These are phyloP conservation scores for Syngnathus scovelli DNA, from an alignment of 2,113 vertebrate genomes.

Conservation along the genomic window DNA sequence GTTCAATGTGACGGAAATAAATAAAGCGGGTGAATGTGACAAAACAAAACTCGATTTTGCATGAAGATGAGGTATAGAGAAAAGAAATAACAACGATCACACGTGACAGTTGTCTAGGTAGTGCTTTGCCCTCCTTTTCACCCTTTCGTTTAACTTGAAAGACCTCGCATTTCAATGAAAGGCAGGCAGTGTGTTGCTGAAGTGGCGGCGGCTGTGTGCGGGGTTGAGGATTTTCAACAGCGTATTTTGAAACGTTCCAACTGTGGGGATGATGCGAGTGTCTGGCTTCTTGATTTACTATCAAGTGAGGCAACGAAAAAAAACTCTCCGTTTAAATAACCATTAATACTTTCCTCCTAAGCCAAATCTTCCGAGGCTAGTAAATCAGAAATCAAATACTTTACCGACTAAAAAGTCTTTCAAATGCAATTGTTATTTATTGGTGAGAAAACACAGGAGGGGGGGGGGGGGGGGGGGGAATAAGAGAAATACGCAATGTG, in stretches of 20 bases:
- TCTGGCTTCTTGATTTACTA: conserved; percentile 49
- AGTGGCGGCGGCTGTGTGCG: conserved; percentile 21
- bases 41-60: conserved; percentile 31
- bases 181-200: conserved; percentile 45
- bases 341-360: conserved; percentile 30
- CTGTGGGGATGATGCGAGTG: conserved; percentile 39
- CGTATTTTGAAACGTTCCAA: conserved; percentile 41
- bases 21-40: conserved; percentile 14
- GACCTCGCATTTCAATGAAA: conserved; percentile 55
- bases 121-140: conserved; percentile 37
- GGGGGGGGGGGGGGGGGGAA: conserved; percentile 28
- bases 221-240: conserved; percentile 18
- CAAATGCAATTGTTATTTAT: conserved; percentile 40
- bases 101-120: conserved; percentile 44
- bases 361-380: conserved; percentile 31
- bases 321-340: conserved; percentile 46
- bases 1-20: conserved; percentile 26
- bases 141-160: conserved; percentile 39
- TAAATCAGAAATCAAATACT: conserved; percentile 47
- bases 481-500: conserved; percentile 14
- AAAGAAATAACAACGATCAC: conserved; percentile 30
- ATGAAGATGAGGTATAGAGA: conserved; percentile 43
- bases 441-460: conserved; percentile 31
- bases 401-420: conserved; percentile 37
- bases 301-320: conserved; percentile 26